These are phyloP conservation scores for Chloroceryle inda DNA, from an alignment of 2,797 vertebrate species.

Conservation along the genomic window DNA sequence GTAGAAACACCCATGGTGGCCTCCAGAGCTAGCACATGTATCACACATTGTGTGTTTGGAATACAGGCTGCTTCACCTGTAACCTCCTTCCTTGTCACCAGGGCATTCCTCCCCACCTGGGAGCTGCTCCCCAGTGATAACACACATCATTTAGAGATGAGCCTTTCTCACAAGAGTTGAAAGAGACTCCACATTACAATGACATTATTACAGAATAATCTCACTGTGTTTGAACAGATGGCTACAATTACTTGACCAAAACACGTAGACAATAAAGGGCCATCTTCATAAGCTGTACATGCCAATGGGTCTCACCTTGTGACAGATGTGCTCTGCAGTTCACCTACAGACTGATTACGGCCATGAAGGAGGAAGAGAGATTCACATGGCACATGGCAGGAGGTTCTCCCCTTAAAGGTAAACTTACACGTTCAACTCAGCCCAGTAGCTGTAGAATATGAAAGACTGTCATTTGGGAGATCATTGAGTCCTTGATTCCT, in stretches of 20 bases:
- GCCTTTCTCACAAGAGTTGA: neutral
- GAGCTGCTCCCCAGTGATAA: rapidly evolving
- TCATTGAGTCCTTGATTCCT: neutral
- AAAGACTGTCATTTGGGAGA: neutral
- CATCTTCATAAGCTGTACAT: neutral
- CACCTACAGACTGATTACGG: neutral
- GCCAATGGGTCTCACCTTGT: neutral
- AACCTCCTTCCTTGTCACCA: neutral
- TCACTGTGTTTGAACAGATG: neutral
- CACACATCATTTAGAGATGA: neutral
- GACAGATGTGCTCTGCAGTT: neutral
- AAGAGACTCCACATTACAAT: neutral
- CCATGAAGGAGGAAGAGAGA: neutral
- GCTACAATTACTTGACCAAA: neutral
- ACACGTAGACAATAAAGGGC: neutral
- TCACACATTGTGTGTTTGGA: neutral
- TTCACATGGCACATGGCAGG: neutral
- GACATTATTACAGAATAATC: neutral
- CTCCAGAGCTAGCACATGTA: rapidly evolving
- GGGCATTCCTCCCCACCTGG: rapidly evolving
- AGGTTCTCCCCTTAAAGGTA: neutral
- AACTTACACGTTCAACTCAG: neutral
- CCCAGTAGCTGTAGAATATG: neutral
- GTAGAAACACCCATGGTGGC: neutral
- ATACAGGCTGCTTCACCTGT: neutral